Percentiles rank a stretch among this genome's conserved stretches.
Conservation (phyloP, 2,113 vertebrate genomes). For the Macquaria australasica region DNA sequence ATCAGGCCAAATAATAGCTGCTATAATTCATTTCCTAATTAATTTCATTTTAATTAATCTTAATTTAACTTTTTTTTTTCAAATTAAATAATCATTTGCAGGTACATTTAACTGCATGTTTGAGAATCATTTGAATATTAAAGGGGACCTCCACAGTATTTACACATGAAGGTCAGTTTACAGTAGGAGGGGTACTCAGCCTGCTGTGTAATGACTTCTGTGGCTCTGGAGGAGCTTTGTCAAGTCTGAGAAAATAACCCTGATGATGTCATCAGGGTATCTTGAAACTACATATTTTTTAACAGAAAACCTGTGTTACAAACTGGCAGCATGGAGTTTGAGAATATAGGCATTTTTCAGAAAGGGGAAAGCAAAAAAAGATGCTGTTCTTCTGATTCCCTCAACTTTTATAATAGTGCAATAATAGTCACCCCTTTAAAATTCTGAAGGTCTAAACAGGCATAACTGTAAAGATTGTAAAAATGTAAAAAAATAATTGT, state of each 20-base stretch:
- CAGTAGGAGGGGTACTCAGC: neutral
- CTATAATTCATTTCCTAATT: slow-evolving; percentile 48
- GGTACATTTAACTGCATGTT: slow-evolving; percentile 4
- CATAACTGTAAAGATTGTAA: neutral
- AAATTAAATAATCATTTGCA: slow-evolving; percentile 27
- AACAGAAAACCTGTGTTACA: neutral
- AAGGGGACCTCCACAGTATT: neutral
- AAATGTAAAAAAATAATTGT: neutral
- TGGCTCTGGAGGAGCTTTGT: neutral
- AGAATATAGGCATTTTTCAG: neutral
- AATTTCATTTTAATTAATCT: slow-evolving; percentile 48
- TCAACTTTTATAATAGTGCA: no score
- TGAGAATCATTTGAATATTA: slow-evolving; percentile 11
- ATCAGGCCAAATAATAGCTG: slow-evolving; percentile 10
- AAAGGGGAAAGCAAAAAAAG: neutral
- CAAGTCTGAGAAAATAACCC: neutral
- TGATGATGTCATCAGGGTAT: neutral
- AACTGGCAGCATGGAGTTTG: neutral
- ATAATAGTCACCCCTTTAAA: neutral
- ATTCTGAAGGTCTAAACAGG: neutral
- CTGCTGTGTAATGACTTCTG: neutral
- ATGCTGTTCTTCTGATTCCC: neutral
- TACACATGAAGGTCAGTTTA: neutral
- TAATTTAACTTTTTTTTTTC: slow-evolving; percentile 8
- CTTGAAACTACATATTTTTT: neutral